Evolutionary conservation across 2,113 vertebrate genomes (phyloP).

Genomic region (Colaptes auratus): DNA sequence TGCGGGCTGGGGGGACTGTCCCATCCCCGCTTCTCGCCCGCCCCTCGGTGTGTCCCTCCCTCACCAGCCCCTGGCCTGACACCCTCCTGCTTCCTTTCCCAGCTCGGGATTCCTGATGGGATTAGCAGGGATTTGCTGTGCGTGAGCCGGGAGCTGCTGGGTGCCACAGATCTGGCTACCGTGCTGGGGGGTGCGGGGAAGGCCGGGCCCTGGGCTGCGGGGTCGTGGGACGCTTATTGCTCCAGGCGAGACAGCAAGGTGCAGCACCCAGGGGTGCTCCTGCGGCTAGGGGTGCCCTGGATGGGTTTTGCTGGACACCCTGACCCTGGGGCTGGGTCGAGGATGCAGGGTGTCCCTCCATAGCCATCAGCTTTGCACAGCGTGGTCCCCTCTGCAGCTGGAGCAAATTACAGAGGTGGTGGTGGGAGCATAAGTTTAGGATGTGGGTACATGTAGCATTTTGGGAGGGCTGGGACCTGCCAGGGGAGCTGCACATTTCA

Average conservation of each 20-base stretch:
- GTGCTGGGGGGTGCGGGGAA: background rate
- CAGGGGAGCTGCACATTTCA: background rate
- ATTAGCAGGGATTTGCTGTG: conserved; percentile 42
- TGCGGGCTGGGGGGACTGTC: background rate
- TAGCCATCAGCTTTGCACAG: background rate
- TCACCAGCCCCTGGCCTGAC: background rate
- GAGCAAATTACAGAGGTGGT: background rate
- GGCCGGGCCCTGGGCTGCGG: background rate
- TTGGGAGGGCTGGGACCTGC: background rate
- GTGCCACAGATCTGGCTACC: background rate
- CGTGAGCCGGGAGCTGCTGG: conserved; percentile 8
- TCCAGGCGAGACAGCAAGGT: background rate
- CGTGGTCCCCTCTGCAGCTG: background rate
- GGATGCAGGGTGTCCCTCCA: background rate
- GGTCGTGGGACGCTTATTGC: background rate
- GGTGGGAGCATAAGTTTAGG: background rate
- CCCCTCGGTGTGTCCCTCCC: background rate
- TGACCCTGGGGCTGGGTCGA: background rate
- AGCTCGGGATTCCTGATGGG: background rate
- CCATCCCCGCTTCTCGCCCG: background rate
- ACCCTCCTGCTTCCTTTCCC: background rate
- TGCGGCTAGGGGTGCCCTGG: background rate
- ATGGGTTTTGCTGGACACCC: background rate
- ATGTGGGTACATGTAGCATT: background rate
- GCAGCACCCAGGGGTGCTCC: background rate